These are phyloP conservation scores for Eurytoma adleriae DNA, from an alignment of 2,888 invertebrate genomes.

Conservation along the genomic window DNA sequence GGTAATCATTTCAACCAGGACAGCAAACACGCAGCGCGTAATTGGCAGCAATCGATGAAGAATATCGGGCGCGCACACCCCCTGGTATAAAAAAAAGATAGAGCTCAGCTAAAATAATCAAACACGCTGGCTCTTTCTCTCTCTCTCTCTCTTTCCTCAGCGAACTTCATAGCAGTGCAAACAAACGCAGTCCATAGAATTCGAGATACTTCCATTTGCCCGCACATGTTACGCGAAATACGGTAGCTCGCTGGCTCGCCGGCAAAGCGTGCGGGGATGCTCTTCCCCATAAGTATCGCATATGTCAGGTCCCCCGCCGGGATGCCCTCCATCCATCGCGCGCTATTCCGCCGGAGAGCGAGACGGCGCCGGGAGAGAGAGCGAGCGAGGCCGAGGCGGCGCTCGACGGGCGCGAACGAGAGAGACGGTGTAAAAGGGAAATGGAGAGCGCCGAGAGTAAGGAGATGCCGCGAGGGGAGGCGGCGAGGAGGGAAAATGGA, in stretches of 20 bases:
- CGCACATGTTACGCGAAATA: slow-evolving; percentile 65
- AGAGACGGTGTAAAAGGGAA: not conserved
- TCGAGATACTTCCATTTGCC: slow-evolving; percentile 65
- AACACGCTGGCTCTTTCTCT: slow-evolving; percentile 38
- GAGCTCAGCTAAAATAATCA: slow-evolving; percentile 61
- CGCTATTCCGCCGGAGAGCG: slow-evolving; percentile 45
- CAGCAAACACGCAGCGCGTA: not conserved
- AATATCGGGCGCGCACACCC: slow-evolving; percentile 1
- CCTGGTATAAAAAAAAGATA: slow-evolving; percentile 18
- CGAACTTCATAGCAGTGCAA: slow-evolving; percentile 64
- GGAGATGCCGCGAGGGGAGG: not conserved
- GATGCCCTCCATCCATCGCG: slow-evolving; percentile 58
- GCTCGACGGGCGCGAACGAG: not conserved
- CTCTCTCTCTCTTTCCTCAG: slow-evolving; percentile 60
- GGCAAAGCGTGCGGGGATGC: slow-evolving; percentile 55
- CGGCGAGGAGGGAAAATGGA: not conserved
- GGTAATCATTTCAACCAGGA: too few relatives aligned
- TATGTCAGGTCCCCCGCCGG: slow-evolving; percentile 67
- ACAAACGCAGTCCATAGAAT: slow-evolving; percentile 69
- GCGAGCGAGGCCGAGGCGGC: slow-evolving; percentile 12
- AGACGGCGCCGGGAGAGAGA: not conserved
- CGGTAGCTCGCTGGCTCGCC: slow-evolving; percentile 45
- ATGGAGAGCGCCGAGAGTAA: not conserved
- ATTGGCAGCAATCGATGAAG: slow-evolving; percentile 6
- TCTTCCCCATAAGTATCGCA: slow-evolving; percentile 70